Evolutionary conservation across 2,113 vertebrate genomes (phyloP), one percentile per base, ranked within the genome.

Genomic region (Trematocara stigmaticum): DNA sequence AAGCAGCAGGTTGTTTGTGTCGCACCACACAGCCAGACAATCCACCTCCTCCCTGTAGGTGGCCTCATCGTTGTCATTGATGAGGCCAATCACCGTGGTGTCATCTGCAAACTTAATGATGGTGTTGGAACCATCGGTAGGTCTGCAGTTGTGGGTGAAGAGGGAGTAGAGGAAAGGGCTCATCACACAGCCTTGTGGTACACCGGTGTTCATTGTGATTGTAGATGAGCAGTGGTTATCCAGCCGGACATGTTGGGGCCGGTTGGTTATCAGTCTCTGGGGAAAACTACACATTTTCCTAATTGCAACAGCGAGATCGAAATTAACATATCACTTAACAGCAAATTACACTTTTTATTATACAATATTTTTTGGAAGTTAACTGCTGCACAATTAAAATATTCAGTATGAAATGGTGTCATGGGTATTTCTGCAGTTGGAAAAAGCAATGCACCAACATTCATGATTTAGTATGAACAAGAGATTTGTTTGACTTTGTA

Each of bases 401-500:
- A 74, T 29, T 74, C 40, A 29, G 4, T 47, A 45, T 71, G 64
- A 42, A 71, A 45, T 71, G 64, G 38, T 71, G 12, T 23, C 38
- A 23, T 26, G 20, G 0, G 38, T 45, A 12, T 49, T 76, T 76
- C 71, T 76, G 45, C 71, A 49, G 42, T 49, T 76, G 26, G 0
- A 31, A 10, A 49, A 49, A 47, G 15, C 69, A 74, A n/a, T 0
- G 0, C 0, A 18, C 71, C 0, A 31, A 49, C 45, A 76, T n/a
- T 76, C 9, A 18, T 31, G 26, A 76, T 51, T 76, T 49, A 76
- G 26, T 76, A 76, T 51, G 71, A 76, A 31, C 69, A 76, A 49
- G 26, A 31, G 69, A 76, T 7, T 31, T 76, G 42, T 51, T 49
- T 31, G 71, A 51, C 26, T 51, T 49, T 76, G 26, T 31, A 31